These are phyloP conservation scores for Leucopsar rothschildi DNA, from an alignment of 2,113 vertebrate species.

Conservation along the genomic window DNA sequence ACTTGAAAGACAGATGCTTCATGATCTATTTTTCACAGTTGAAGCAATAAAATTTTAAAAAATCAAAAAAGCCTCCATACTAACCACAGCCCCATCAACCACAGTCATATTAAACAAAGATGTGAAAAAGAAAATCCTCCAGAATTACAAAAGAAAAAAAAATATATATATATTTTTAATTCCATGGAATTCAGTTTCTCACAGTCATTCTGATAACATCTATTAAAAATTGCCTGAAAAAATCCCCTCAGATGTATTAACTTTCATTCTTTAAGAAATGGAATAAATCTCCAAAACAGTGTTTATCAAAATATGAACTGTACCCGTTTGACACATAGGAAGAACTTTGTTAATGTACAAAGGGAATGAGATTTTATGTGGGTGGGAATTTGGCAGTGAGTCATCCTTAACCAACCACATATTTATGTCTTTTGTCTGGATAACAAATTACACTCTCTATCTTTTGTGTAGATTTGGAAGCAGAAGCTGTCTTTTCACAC, in stretches of 20 bases:
- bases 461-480: background rate
- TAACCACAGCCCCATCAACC: background rate
- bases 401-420: background rate
- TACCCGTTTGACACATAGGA: background rate
- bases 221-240: background rate
- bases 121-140: accelerated
- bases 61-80: background rate
- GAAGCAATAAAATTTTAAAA: background rate
- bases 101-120: background rate
- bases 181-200: background rate
- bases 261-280: background rate
- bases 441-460: background rate
- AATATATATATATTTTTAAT: background rate
- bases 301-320: background rate
- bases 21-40: background rate
- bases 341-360: background rate
- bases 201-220: background rate
- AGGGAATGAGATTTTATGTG: background rate
- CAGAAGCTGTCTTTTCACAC: background rate
- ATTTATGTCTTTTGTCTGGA: background rate
- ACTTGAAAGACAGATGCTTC: background rate
- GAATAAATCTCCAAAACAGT: background rate
- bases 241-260: accelerated
- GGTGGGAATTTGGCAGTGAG: background rate
- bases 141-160: background rate